Evolutionary conservation across 1,140 invertebrate species (phyloP), one percentile per base, ranked within the genome.

Genomic region (Marisa cornuarietis): DNA sequence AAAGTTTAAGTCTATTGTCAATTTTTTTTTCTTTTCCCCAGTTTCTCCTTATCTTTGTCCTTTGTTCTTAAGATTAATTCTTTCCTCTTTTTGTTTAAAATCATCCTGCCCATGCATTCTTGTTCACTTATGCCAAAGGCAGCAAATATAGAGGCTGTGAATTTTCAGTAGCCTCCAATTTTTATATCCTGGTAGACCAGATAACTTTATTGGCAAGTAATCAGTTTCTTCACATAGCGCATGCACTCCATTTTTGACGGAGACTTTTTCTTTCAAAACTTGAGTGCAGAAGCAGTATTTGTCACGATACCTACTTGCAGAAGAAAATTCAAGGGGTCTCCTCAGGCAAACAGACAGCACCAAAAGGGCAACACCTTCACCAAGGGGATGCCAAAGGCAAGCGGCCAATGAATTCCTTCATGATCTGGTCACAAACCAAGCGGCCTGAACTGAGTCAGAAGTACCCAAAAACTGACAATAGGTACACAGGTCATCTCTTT

Each of bases 341-440:
- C 77, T 81, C 31, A 61, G 74, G 51, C 66, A 81, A 61, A 52
- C 76, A 49, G 51, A 76, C n/a, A 76, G 73, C 26, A 49, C 68
- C 54, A 82, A 82, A 42, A 73, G 76, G 24, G 26, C 76, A 26
- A 82, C 61, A 52, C 22, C 22, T 22, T 61, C 54, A 82, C 20
- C 82, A 80, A 22, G 75, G 79, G 7, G 75, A 62, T 13, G 62
- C 66, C 22, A 88, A 88, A 75, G 83, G 89, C 31, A 91, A 91
- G 76, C 82, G 93, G 81, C 93, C 93, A 24, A 93, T 93, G 93
- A 93, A 93, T 87, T 93, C 92, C 22, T 93, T 93, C 85, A 91
- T 93, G 89, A 84, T 93, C 63, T 93, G 93, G 90, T 93, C 93
- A 18, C 92, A 93, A 85, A 90, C 91, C 68, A 90, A 91, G 74